Evolutionary conservation across 2,113 vertebrate species (phyloP).

Genomic region (Epinephelus moara): DNA sequence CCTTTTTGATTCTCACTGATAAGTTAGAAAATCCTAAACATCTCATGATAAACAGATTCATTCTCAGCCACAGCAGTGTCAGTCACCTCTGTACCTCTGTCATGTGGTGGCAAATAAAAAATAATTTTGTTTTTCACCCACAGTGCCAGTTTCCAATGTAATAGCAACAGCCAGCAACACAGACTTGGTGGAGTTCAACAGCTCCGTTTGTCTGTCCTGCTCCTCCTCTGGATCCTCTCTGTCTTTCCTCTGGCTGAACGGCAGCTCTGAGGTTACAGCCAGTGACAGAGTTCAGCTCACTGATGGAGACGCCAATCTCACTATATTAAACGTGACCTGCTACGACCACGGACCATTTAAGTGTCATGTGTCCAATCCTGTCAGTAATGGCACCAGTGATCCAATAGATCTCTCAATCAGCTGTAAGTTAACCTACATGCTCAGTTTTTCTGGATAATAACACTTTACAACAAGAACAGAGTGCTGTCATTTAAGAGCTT

Average conservation of each 20-base stretch:
- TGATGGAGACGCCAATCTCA: slow-evolving; percentile 43
- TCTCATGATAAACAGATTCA: not conserved
- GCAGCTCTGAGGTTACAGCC: slow-evolving; percentile 60
- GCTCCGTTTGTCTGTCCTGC: slow-evolving; percentile 49
- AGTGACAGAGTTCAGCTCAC: slow-evolving; percentile 64
- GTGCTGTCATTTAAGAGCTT: slow-evolving; percentile 50
- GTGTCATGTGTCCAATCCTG: slow-evolving; percentile 23
- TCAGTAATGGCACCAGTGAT: slow-evolving; percentile 29
- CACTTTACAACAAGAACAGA: slow-evolving; percentile 41
- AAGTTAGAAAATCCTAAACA: too few relatives aligned
- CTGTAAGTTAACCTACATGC: slow-evolving; percentile 45
- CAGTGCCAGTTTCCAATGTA: not conserved
- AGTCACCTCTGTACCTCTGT: not conserved
- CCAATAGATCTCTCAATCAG: slow-evolving; percentile 27
- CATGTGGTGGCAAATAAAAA: not conserved
- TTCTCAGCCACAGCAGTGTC: not conserved
- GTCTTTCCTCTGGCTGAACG: slow-evolving; percentile 69
- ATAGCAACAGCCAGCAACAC: not conserved
- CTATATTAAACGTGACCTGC: slow-evolving; percentile 53
- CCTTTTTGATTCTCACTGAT: too few relatives aligned
- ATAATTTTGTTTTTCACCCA: not conserved
- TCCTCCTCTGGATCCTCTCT: slow-evolving; percentile 58
- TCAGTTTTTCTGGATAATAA: not conserved
- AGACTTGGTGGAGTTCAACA: not conserved
- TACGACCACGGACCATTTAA: slow-evolving; percentile 59